Conservation (phyloP, 2,113 vertebrate species). For the Chascanopsetta lugubris region DNA sequence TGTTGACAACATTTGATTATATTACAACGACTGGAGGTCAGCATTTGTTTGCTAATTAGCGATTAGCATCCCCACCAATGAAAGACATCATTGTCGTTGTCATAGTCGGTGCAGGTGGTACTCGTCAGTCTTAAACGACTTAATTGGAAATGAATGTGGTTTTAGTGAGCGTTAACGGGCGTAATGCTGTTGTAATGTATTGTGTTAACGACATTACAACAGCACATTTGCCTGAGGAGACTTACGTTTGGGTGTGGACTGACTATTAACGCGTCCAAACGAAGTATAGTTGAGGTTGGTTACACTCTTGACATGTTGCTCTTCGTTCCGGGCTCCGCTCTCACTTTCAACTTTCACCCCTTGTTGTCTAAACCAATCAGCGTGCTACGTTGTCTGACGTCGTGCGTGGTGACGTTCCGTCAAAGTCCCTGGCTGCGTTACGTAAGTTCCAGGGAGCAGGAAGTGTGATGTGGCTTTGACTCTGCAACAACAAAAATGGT, state of each 20-base stretch:
- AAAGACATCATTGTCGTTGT: no score
- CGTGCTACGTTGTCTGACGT: slow-evolving; percentile 5
- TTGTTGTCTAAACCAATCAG: slow-evolving; percentile 57
- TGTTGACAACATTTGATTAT: background rate
- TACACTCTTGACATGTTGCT: background rate
- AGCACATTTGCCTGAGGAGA: background rate
- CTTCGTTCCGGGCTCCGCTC: background rate
- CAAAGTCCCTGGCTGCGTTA: slow-evolving; percentile 2
- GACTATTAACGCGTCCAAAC: slow-evolving; percentile 20
- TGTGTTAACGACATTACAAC: background rate
- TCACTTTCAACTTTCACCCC: slow-evolving; percentile 20
- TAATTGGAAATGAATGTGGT: background rate
- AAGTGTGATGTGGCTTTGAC: slow-evolving; percentile 81
- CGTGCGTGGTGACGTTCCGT: no score
- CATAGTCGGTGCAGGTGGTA: no score
- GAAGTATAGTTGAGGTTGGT: background rate
- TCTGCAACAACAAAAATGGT: slow-evolving; percentile 73
- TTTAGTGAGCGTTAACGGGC: background rate
- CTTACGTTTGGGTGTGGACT: slow-evolving; percentile 33
- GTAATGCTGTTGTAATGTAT: background rate
- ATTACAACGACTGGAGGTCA: background rate
- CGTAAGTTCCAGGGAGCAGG: slow-evolving; percentile 61
- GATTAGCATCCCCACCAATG: background rate
- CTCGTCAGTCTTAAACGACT: background rate
- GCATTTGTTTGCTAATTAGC: background rate